Conservation (phyloP, 2,113 vertebrate species). For the Indicator indicator region DNA sequence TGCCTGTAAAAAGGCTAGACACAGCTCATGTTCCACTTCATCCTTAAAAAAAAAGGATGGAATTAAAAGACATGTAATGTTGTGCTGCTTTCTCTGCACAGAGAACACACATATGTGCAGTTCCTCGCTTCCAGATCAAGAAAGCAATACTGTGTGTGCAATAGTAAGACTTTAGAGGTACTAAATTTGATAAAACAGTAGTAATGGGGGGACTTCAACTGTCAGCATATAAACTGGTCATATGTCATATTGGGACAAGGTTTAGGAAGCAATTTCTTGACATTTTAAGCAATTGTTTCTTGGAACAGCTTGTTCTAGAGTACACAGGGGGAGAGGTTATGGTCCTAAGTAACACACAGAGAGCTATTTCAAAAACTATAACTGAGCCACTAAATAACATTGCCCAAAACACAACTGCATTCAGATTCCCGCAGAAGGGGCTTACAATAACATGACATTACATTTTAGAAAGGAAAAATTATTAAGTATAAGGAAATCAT, state of each 20-base stretch:
- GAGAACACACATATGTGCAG: background rate
- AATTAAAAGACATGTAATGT: background rate
- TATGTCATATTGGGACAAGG: slow-evolving; percentile 47
- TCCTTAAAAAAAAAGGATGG: background rate
- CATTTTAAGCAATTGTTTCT: slow-evolving; percentile 66
- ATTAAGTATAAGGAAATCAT: background rate
- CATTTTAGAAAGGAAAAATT: background rate
- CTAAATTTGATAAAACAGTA: slow-evolving; percentile 47
- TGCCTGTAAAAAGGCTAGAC: background rate
- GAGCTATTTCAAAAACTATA: slow-evolving; percentile 46
- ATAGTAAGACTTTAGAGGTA: background rate
- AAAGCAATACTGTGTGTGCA: background rate
- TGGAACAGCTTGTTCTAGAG: slow-evolving; percentile 58
- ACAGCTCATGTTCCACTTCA: background rate
- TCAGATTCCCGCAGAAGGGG: slow-evolving; percentile 34
- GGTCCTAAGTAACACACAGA: slow-evolving; percentile 42
- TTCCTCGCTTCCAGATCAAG: background rate
- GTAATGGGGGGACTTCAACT: slow-evolving; percentile 26
- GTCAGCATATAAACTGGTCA: slow-evolving; percentile 37
- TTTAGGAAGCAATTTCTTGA: slow-evolving; percentile 65
- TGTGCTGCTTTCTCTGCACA: background rate
- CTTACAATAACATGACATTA: background rate
- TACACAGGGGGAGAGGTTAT: slow-evolving; percentile 65
- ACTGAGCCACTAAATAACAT: slow-evolving; percentile 45
- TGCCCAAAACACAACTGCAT: slow-evolving; percentile 38